Evolutionary conservation across 2,888 invertebrate species (phyloP), one percentile per base, ranked within the genome.

Genomic region (Himalopsyche tibetana): DNA sequence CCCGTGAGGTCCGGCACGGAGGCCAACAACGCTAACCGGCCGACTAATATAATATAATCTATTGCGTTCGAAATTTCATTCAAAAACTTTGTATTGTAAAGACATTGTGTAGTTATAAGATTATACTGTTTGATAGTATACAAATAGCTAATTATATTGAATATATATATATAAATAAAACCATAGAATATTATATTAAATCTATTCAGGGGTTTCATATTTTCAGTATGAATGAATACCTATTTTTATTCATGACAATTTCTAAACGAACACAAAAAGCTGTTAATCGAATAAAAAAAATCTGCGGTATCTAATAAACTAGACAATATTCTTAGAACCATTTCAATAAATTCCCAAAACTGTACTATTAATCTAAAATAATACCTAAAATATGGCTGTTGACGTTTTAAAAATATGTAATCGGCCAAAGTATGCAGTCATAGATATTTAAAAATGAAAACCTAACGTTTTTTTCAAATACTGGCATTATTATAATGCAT

Each of bases 381-480:
- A 63, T 63, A 15, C 63, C 9, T 63, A 19, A 63, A 63, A 63
- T 63, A 63, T 63, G 9, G 63, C n/a, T 28, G 63, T 19, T 19
- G 19, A 19, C 28, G 63, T 63, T 63, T n/a, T 11, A 3, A 6
- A 11, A 19, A 63, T 19, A 17, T 63, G 63, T 63, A 19, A 63
- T 63, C 63, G 28, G 11, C 63, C 9, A 63, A 63, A 19, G 19
- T 6, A 63, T 63, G 63, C 63, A 63, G 63, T 63, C 63, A 63
- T 63, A 19, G 63, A 63, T 63, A 63, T 63, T 63, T 63, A 63
- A 63, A 19, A 63, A 12, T 19, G 19, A 63, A 63, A 63, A 63
- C 28, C 4, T 56, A 63, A 63, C 63, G 63, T 15, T 63, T 63
- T 63, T 63, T 63, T 63, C 8, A 8, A 55, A 63, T 6, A 63